Percentiles rank a stretch among this genome's conserved stretches.
These are phyloP conservation scores for Eutrigla gurnardus DNA, from an alignment of 2,797 vertebrate species.

Conservation along the genomic window DNA sequence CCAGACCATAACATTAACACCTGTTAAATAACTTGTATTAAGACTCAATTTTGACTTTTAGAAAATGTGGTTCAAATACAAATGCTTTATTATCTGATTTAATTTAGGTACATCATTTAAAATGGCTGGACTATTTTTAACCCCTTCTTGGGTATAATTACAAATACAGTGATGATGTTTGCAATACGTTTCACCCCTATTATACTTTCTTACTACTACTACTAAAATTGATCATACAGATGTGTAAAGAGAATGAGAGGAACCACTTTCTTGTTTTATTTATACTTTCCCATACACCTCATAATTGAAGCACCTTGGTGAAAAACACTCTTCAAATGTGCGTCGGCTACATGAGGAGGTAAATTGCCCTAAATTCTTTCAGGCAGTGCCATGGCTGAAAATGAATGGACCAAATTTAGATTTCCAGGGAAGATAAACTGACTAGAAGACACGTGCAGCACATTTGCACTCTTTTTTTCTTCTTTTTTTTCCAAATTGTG, in stretches of 20 bases:
- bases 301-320: no score
- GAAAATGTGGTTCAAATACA: neutral
- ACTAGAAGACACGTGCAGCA: slow-evolving; percentile 7
- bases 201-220: no score
- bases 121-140: neutral
- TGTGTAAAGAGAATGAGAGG: no score
- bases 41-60: neutral
- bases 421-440: slow-evolving; percentile 51
- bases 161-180: neutral
- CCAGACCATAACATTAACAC: neutral
- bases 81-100: neutral
- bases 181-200: no score
- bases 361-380: neutral
- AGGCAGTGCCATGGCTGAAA: slow-evolving; percentile 8
- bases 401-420: slow-evolving; percentile 37
- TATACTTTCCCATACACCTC: no score
- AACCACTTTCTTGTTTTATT: no score
- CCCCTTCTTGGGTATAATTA: neutral
- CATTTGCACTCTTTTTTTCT: neutral
- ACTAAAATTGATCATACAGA: no score
- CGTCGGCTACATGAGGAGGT: no score
- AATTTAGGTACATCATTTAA: no score
- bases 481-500: neutral
- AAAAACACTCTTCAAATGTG: no score
- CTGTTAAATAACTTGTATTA: no score